Evolutionary conservation across 2,113 vertebrate species (phyloP).

Genomic region (Pelodiscus sinensis): DNA sequence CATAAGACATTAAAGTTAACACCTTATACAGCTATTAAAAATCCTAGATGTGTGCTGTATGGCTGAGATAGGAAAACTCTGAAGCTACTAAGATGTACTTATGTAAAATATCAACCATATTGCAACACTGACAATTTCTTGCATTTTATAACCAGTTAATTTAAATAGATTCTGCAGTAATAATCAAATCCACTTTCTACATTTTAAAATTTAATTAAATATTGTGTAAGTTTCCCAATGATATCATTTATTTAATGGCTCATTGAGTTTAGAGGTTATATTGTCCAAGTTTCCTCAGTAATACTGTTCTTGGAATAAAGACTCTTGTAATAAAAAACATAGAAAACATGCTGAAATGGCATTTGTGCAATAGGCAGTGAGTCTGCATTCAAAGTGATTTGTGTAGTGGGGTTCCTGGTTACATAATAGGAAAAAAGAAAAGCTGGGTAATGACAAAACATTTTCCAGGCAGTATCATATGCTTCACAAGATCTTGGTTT

Average conservation of each 20-base stretch:
- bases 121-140: constrained; percentile 19
- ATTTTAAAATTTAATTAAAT: constrained; percentile 67
- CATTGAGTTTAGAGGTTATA: constrained; percentile 61
- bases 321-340: constrained; percentile 5
- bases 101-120: constrained; percentile 15
- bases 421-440: neutral
- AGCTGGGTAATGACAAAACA: neutral
- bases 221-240: constrained; percentile 50
- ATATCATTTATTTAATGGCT: constrained; percentile 65
- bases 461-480: neutral
- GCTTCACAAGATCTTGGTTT: constrained; percentile 3
- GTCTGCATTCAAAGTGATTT: neutral
- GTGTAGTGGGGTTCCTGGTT: neutral
- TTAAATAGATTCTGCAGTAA: constrained; percentile 50
- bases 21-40: neutral
- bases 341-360: constrained; percentile 34
- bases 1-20: constrained; percentile 41
- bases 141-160: constrained; percentile 57
- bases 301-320: constrained; percentile 4
- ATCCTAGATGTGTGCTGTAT: neutral
- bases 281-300: constrained; percentile 20
- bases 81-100: neutral
- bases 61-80: neutral
- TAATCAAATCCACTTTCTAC: constrained; percentile 30
- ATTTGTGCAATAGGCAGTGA: neutral